Base-by-base conservation (phyloP, 2,797 vertebrate species). In the Myotis myotis region DNA sequence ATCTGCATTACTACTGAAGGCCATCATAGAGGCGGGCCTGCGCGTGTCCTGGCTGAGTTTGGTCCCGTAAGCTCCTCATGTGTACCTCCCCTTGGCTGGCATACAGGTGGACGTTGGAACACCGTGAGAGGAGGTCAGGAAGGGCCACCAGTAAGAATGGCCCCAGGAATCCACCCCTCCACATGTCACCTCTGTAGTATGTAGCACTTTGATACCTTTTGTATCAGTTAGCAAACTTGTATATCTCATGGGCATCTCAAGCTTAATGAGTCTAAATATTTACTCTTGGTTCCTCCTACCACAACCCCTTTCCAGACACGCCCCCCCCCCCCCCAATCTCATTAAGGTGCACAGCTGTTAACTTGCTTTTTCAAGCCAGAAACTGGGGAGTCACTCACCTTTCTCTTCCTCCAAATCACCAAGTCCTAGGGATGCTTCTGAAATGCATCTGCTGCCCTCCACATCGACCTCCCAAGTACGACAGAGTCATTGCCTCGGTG, bases 351-450 rank as follows among this genome's bases (percentile, higher is more conserved):
- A 0, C 20, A 92, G 60, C 33, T 64, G 25, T 75, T 82, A 55
- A 33, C 22, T 78, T 15, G 38, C 23, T 74, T 91, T 87, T 66
- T 75, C 71, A 79, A 62, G n/a, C 76, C 76, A 72, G 70, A 70
- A 94, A 38, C 6, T 55, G 22, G 47, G 51, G 33, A 36, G 12
- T 53, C 19, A 25, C 13, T 88, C 23, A 28, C 83, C 30, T 70
- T 83, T 75, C 19, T 41, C 71, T 83, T 79, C 17, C 17, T 86
- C 47, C 71, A 75, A 30, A 57, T 74, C 44, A 23, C 13, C 12
- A n/a, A 20, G 33, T 41, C 68, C 25, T 80, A 49, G 30, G 4
- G 4, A 2, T 75, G 4, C 71, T 66, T 85, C 30, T 87, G 66
- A 30, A 38, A 11, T 68, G 53, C 33, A 22, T 57, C 30, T 41